These are phyloP conservation scores for Drosophila colorata DNA, from an alignment of 2,888 invertebrate genomes.

Conservation along the genomic window DNA sequence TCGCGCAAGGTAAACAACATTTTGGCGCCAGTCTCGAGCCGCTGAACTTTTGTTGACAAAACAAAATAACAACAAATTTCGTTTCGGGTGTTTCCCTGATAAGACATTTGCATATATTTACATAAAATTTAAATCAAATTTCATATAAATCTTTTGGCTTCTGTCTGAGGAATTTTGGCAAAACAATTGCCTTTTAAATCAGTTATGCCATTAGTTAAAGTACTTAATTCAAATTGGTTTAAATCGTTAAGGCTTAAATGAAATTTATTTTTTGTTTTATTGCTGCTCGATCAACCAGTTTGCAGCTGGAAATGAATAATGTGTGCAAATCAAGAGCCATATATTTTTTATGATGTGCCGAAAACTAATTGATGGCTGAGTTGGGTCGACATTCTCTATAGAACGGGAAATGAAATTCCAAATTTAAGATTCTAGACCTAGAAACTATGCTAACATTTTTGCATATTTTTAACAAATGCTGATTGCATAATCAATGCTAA, in stretches of 20 bases:
- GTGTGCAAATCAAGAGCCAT: conserved; percentile 32
- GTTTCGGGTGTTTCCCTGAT: conserved; percentile 56
- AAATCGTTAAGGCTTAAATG: conserved; percentile 44
- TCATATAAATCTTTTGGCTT: conserved; percentile 52
- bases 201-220: conserved; percentile 30
- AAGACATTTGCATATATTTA: conserved; percentile 45
- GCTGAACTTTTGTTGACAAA: conserved; percentile 66
- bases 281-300: conserved; percentile 44
- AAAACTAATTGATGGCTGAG: conserved; percentile 66
- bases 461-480: conserved; percentile 2
- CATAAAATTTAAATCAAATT: conserved; percentile 40
- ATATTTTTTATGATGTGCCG: conserved; percentile 70
- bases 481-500: not conserved
- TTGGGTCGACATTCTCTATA: conserved; percentile 19
- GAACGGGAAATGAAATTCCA: conserved; percentile 34
- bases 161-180: conserved; percentile 42
- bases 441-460: conserved; percentile 2
- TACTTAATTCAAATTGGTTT: conserved; percentile 40
- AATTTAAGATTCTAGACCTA: not conserved
- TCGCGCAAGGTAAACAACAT: conserved; percentile 75
- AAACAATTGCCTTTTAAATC: conserved; percentile 25
- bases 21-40: conserved; percentile 68
- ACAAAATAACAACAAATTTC: conserved; percentile 36
- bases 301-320: conserved; percentile 43
- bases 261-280: conserved; percentile 29